A percentile compares a stretch with the other conserved stretches of the same genome.
These are phyloP conservation scores for Labeo rohita DNA, from an alignment of 2,113 vertebrate species.

Conservation along the genomic window DNA sequence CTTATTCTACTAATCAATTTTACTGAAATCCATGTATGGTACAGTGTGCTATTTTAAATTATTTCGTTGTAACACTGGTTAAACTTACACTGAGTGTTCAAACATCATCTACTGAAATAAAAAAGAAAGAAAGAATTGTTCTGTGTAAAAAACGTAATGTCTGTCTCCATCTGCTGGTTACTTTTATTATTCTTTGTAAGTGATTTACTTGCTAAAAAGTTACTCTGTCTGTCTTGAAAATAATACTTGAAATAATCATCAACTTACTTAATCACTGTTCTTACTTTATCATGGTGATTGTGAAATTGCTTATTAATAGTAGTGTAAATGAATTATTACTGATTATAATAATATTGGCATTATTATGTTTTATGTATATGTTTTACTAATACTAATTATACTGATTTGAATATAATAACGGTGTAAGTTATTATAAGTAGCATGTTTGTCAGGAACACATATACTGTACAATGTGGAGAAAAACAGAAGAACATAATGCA, in stretches of 20 bases:
- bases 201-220: background rate
- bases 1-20: background rate
- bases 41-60: background rate
- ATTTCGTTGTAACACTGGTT: background rate
- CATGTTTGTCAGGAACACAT: too few species aligned
- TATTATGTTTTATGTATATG: background rate
- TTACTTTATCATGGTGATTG: too few species aligned
- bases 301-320: too few species aligned
- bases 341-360: too few species aligned
- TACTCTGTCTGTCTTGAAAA: background rate
- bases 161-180: constrained; percentile 31
- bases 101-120: background rate
- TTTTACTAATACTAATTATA: background rate
- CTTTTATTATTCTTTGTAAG: background rate
- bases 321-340: too few species aligned
- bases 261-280: too few species aligned
- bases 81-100: background rate
- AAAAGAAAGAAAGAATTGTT: background rate
- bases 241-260: background rate
- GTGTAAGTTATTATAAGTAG: too few species aligned
- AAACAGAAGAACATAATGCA: too few species aligned
- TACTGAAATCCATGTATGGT: background rate
- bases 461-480: too few species aligned
- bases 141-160: background rate
- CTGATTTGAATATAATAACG: background rate